These are phyloP conservation scores for Nomada flava DNA, from an alignment of 2,888 invertebrate species.

Conservation along the genomic window DNA sequence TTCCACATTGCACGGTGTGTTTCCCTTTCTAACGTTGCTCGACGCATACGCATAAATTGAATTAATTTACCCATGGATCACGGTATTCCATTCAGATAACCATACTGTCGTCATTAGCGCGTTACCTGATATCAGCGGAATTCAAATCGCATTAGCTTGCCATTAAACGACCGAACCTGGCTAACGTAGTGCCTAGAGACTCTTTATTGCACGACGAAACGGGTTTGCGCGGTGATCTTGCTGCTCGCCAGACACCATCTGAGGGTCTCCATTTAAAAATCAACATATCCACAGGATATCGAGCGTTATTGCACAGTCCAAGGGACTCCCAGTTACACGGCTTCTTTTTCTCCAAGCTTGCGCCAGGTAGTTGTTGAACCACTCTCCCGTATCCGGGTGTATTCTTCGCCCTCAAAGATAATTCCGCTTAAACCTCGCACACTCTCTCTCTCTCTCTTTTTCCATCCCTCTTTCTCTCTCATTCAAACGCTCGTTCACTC, in stretches of 20 bases:
- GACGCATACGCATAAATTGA: neutral
- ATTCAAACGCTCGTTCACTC: neutral
- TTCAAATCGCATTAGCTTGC: neutral
- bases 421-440: conserved; percentile 41
- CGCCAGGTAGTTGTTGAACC: conserved; percentile 14
- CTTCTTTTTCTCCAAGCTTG: conserved; percentile 12
- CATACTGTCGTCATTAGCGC: neutral
- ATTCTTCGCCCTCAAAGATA: conserved; percentile 9
- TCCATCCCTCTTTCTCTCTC: neutral
- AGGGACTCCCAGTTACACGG: conserved; percentile 30
- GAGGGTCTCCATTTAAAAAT: neutral
- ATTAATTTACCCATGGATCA: neutral
- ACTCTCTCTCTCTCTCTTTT: neutral
- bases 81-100: neutral
- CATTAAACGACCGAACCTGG: conserved; percentile 1
- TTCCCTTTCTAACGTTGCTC: neutral
- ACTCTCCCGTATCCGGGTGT: conserved; percentile 19
- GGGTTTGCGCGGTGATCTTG: conserved; percentile 13
- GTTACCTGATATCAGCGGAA: neutral
- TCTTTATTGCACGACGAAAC: neutral
- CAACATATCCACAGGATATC: neutral
- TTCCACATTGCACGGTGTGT: neutral
- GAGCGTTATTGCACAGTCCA: conserved; percentile 12
- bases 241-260: neutral
- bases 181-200: neutral